Percentiles rank a stretch among this genome's conserved stretches.
Evolutionary conservation across 2,797 vertebrate genomes (phyloP).

Genomic region (Helarctos malayanus): DNA sequence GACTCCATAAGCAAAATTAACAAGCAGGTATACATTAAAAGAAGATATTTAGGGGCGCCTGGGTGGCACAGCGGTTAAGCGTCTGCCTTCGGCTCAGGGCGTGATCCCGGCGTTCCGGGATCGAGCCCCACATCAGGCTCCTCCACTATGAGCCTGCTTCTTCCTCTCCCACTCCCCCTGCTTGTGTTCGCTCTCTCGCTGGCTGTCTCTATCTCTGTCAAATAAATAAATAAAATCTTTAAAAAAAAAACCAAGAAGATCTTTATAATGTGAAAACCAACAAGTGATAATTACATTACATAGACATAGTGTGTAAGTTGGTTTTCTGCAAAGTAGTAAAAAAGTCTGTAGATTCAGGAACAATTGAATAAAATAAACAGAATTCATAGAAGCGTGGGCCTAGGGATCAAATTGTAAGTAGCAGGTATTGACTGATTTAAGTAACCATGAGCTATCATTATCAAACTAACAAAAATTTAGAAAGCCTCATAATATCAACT

Average conservation of each 20-base stretch:
- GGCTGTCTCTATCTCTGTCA: too few relatives aligned
- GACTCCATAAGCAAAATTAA: background rate
- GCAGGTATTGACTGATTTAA: conserved; percentile 25
- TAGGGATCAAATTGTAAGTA: background rate
- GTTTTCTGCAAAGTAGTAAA: background rate
- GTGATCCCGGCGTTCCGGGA: too few relatives aligned
- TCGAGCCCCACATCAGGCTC: too few relatives aligned
- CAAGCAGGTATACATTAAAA: background rate
- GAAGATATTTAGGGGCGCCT: background rate
- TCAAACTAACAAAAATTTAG: background rate
- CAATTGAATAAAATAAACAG: background rate
- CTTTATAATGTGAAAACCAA: conserved; percentile 3
- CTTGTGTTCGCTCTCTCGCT: too few relatives aligned
- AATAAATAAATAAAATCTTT: too few relatives aligned
- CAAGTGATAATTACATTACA: background rate
- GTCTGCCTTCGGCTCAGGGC: too few relatives aligned
- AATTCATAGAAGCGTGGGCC: background rate
- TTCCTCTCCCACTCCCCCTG: too few relatives aligned
- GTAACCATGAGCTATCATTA: background rate
- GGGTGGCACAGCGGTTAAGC: too few relatives aligned
- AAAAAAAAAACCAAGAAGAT: background rate
- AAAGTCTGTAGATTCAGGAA: background rate
- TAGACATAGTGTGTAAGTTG: background rate
- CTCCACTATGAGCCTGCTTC: too few relatives aligned
- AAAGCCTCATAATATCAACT: background rate